phyloP scores from a whole-genome alignment of 1,140 invertebrate species.

The Drosophila tani region DNA sequence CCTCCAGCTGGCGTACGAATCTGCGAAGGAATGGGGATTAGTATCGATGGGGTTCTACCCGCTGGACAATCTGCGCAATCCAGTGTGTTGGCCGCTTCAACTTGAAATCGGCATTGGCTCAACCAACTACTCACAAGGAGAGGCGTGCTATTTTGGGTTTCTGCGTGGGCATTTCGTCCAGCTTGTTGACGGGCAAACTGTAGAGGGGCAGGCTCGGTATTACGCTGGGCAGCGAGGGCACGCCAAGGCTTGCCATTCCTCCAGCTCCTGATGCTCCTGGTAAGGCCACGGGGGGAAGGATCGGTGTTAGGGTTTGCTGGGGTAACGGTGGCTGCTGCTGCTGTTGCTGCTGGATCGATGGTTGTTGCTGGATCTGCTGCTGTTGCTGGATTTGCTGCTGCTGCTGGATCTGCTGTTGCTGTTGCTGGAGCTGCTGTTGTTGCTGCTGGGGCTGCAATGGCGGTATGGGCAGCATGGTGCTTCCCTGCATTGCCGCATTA shows the following conservation, averaged over 20 bases:
- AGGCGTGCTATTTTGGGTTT: conserved; percentile 84
- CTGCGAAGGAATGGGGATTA: conserved; percentile 76
- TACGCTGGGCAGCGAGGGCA: conserved; percentile 58
- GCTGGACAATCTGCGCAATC: conserved; percentile 22
- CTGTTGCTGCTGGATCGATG: neutral
- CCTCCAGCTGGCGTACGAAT: conserved; percentile 91
- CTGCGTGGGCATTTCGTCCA: conserved; percentile 73
- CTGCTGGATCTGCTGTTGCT: conserved; percentile 30
- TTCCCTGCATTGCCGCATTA: conserved; percentile 28
- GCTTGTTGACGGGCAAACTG: conserved; percentile 53
- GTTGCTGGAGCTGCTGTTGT: conserved; percentile 49
- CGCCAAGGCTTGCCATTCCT: conserved; percentile 39
- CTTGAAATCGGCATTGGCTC: conserved; percentile 77
- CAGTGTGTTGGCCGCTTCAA: conserved; percentile 64
- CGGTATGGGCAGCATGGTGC: conserved; percentile 44
- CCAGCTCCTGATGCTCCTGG: conserved; percentile 5
- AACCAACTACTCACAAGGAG: conserved; percentile 85
- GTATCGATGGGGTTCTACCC: neutral
- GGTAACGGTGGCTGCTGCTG: conserved; percentile 6
- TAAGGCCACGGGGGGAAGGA: conserved; percentile 22
- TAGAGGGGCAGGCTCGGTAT: conserved; percentile 43
- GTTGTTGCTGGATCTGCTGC: neutral
- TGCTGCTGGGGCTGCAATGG: conserved; percentile 55
- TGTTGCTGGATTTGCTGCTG: conserved; percentile 32
- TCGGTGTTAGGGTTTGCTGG: conserved; percentile 10